Conservation (phyloP, 2,888 invertebrate species). For the Cephus pygmeus region DNA sequence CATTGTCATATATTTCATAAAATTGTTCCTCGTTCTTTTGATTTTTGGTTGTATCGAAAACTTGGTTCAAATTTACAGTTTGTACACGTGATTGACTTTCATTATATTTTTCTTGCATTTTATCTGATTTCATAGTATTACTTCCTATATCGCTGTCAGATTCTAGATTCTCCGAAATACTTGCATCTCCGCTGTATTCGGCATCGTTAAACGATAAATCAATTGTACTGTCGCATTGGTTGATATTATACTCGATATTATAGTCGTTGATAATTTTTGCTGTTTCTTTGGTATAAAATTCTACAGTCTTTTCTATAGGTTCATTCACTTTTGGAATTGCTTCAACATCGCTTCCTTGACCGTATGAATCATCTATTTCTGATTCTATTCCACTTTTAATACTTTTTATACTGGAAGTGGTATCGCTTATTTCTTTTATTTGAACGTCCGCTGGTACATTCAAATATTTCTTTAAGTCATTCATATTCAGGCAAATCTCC, state of each 20-base stretch:
- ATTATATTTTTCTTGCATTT: neutral
- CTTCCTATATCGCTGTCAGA: neutral
- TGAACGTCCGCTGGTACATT: neutral
- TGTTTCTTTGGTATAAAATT: neutral
- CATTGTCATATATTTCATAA: neutral
- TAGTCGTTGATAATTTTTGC: neutral
- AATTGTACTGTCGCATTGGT: neutral
- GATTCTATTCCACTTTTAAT: neutral
- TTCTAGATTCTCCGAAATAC: neutral
- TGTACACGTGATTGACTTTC: neutral
- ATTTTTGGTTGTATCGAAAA: neutral
- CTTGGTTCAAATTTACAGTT: neutral
- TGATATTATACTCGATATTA: neutral
- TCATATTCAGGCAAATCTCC: constrained; percentile 14
- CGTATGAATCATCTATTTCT: constrained; percentile 13
- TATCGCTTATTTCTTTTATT: neutral
- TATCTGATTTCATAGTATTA: neutral
- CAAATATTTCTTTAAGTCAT: neutral
- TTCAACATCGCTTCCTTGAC: constrained; percentile 8
- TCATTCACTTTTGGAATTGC: neutral
- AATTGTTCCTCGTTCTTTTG: neutral
- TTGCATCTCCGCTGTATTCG: neutral
- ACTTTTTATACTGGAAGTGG: neutral
- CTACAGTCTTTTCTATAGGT: neutral
- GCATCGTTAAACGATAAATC: neutral